Base-by-base conservation (phyloP, 2,888 invertebrate genomes). In the Drosophila sordidula region DNA sequence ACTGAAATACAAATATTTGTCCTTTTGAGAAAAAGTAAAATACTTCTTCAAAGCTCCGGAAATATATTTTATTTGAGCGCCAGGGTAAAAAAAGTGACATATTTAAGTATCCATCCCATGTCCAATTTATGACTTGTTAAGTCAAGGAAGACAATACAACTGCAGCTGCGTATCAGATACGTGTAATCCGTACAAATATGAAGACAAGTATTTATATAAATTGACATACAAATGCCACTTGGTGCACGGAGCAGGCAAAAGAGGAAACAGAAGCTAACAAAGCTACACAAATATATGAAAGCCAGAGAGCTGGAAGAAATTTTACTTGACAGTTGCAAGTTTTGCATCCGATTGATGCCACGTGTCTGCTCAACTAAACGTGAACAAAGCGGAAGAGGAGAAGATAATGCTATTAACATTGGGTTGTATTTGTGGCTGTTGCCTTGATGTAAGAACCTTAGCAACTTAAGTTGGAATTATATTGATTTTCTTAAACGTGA, bases 201-300 rank as follows among this genome's bases (percentile, higher is more conserved):
- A 16, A 42, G 26, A 34, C 22, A n/a, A 26, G 22, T 54, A 44
- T 54, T 42, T 36, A 38, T 50, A 45, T 34, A 57, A 18, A 67
- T 54, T 56, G 45, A 49, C 54, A 70, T 34, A 34, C 54, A 65
- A 57, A 58, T 58, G 56, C 18, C 50, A 66, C 56, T 46, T 58
- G 66, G 34, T 47, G 41, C 50, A 66, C 5, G 36, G 12, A 22
- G 51, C 45, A 47, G 29, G 38, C 39, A 9, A 36, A 16, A 32
- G 42, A 25, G 36, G 41, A 64, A 57, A 54, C 50, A 38, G 54
- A 57, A 70, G 39, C 16, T 16, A 34, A 50, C 64, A 64, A 50
- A 58, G 6, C 29, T 16, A 50, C 45, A 18, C 36, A 65, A 38
- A 38, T n/a, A 52, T 25, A 38, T 22, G 8, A 29, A 55, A 41